A percentile compares a stretch with the other conserved stretches of the same genome.
Evolutionary conservation across 2,888 invertebrate species (phyloP).

Genomic region (Odontomyia ornata): DNA sequence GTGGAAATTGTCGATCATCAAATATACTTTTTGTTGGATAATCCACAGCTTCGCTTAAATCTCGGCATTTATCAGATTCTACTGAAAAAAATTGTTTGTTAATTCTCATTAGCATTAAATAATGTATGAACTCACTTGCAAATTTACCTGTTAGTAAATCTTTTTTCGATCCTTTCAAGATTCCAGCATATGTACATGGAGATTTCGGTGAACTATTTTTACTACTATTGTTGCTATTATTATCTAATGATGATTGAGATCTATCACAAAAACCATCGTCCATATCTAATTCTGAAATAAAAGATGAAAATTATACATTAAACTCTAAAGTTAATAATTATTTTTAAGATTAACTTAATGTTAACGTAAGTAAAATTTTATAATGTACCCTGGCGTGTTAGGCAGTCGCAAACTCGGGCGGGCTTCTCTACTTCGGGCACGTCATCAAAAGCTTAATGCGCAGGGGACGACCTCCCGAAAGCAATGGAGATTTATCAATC

Average conservation of each 20-base stretch:
- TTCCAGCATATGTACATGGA: constrained; percentile 79
- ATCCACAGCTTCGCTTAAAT: constrained; percentile 63
- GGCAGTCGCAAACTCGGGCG: too few relatives aligned
- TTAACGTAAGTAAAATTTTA: too few relatives aligned
- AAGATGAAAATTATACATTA: constrained; percentile 11
- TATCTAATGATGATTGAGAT: constrained; percentile 35
- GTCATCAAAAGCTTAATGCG: too few relatives aligned
- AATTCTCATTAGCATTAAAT: constrained; percentile 21
- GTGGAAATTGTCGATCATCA: constrained; percentile 64
- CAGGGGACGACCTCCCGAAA: too few relatives aligned
- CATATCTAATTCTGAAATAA: constrained; percentile 52
- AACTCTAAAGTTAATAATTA: too few relatives aligned
- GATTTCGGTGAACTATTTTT: constrained; percentile 30
- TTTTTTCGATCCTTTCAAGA: constrained; percentile 85
- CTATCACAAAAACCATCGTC: constrained; percentile 47
- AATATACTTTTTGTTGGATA: constrained; percentile 60
- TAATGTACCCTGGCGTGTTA: too few relatives aligned
- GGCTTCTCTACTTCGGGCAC: too few relatives aligned
- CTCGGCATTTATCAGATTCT: constrained; percentile 64
- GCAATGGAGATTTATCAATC: too few relatives aligned
- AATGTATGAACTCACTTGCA: constrained; percentile 35
- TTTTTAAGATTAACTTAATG: too few relatives aligned
- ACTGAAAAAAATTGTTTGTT: constrained; percentile 43
- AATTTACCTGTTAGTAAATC: constrained; percentile 84
- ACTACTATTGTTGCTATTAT: constrained; percentile 28